phyloP scores from a whole-genome alignment of 2,113 vertebrate genomes.

The Neodontobutis hainanensis region DNA sequence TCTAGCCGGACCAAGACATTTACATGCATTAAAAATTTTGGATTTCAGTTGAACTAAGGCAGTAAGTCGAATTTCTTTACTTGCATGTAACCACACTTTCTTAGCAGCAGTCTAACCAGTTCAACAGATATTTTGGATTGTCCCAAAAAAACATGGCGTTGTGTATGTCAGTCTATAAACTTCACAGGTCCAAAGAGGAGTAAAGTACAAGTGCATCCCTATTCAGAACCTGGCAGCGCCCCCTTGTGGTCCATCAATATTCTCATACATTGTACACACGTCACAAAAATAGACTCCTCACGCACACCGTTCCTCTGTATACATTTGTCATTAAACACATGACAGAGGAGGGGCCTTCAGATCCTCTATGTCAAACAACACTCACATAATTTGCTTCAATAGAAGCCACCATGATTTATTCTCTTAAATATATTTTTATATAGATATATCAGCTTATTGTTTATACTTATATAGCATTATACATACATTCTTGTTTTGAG shows the following conservation, averaged over 20 bases:
- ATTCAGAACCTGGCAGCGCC: slow-evolving; percentile 53
- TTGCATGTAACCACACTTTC: slow-evolving; percentile 33
- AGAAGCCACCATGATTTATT: slow-evolving; percentile 61
- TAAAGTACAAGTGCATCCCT: slow-evolving; percentile 50
- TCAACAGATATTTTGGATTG: slow-evolving; percentile 53
- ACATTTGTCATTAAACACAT: slow-evolving; percentile 42
- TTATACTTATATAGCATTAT: slow-evolving; percentile 70
- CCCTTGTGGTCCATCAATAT: slow-evolving; percentile 77
- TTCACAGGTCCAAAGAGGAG: slow-evolving; percentile 68
- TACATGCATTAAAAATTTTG: background rate
- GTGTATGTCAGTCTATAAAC: slow-evolving; percentile 56
- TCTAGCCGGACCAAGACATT: background rate
- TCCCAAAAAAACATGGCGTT: slow-evolving; percentile 50
- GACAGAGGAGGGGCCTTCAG: slow-evolving; percentile 55
- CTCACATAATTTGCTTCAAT: slow-evolving; percentile 53
- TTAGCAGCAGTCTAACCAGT: slow-evolving; percentile 70
- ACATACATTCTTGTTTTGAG: slow-evolving; percentile 78
- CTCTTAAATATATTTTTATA: slow-evolving; percentile 68
- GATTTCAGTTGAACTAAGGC: background rate
- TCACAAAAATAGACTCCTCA: slow-evolving; percentile 66
- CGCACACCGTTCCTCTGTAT: slow-evolving; percentile 38
- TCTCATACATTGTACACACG: slow-evolving; percentile 73
- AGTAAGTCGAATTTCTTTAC: background rate
- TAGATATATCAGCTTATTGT: slow-evolving; percentile 75
- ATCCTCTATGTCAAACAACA: slow-evolving; percentile 68